These are phyloP conservation scores for Pantherophis alleghaniensis DNA, from an alignment of 2,797 vertebrate genomes.

Conservation along the genomic window DNA sequence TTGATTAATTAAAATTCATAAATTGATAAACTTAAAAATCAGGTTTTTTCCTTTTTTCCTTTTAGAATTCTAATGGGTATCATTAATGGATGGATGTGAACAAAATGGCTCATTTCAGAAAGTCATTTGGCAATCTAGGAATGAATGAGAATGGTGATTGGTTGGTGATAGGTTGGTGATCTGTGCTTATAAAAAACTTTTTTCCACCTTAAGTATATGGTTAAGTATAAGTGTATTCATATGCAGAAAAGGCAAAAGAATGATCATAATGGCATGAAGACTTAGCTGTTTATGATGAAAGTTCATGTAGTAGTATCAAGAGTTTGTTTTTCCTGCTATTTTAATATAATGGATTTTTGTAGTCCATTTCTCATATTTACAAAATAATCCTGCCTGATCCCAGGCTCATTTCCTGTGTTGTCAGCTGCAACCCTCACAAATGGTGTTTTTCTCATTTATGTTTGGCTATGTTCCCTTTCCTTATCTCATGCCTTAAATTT, in stretches of 20 bases:
- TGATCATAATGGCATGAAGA: background rate
- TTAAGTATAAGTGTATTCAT: background rate
- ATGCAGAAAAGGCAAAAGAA: background rate
- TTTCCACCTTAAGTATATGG: background rate
- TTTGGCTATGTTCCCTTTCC: background rate
- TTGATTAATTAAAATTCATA: background rate
- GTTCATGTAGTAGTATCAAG: background rate
- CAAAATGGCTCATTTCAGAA: background rate
- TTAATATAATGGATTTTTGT: background rate
- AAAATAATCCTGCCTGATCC: background rate
- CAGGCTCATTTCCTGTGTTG: background rate
- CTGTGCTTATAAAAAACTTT: background rate
- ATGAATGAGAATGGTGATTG: background rate
- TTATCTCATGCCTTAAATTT: background rate
- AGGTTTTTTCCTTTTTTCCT: background rate
- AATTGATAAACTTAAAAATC: background rate
- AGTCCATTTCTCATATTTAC: background rate
- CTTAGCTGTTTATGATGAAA: background rate
- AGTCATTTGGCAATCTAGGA: background rate
- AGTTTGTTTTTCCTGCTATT: background rate
- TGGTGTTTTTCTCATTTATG: background rate
- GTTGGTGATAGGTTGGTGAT: background rate
- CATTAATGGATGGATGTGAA: background rate
- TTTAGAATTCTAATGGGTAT: background rate
- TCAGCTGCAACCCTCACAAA: background rate